These are phyloP conservation scores for Vidua chalybeata DNA, from an alignment of 2,113 vertebrate species.

Conservation along the genomic window DNA sequence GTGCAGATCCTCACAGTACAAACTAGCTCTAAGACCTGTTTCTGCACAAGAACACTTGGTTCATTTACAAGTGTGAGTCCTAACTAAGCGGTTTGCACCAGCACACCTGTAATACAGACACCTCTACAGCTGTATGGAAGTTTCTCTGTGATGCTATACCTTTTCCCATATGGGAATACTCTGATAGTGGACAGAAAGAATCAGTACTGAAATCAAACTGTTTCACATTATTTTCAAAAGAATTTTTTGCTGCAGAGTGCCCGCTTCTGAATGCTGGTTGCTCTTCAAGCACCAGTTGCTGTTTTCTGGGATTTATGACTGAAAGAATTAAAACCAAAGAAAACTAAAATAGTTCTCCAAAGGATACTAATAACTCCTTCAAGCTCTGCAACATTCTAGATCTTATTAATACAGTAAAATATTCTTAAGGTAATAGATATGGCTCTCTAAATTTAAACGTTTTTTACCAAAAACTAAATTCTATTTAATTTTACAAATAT, in stretches of 20 bases:
- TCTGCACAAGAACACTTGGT: background rate
- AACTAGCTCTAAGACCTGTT: background rate
- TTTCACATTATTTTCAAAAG: background rate
- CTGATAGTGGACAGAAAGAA: background rate
- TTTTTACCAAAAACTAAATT: background rate
- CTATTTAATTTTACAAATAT: background rate
- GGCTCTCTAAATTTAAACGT: background rate
- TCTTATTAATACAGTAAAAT: slow-evolving; percentile 6
- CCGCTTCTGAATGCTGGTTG: background rate
- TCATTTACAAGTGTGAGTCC: background rate
- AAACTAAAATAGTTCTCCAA: background rate
- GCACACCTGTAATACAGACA: background rate
- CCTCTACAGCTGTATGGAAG: background rate
- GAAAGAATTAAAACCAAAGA: slow-evolving; percentile 48
- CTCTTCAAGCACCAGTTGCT: background rate
- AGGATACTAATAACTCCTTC: slow-evolving; percentile 21
- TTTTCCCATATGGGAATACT: background rate
- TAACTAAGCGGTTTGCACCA: background rate
- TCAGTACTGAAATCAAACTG: background rate
- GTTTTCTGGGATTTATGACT: slow-evolving; percentile 27
- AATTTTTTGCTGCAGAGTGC: background rate
- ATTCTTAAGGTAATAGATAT: background rate
- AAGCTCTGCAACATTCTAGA: background rate
- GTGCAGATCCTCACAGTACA: background rate
- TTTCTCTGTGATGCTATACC: background rate